A percentile compares a stretch with the other conserved stretches of the same genome.
phyloP scores from a whole-genome alignment of 2,797 vertebrate genomes.

The Gymnothorax reevesii region DNA sequence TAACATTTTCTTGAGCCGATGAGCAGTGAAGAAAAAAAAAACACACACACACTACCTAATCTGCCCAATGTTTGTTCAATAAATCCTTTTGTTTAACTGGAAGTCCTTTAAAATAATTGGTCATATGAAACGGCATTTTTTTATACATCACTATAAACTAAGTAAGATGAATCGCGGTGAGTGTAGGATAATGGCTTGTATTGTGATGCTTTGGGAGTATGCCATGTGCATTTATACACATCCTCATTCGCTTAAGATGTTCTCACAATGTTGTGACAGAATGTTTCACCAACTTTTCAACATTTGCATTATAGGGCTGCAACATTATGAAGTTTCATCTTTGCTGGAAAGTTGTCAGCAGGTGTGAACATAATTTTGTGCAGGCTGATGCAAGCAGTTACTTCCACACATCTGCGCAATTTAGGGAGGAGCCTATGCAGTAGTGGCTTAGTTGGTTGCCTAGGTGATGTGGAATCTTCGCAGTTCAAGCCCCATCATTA shows the following conservation, averaged over 20 bases:
- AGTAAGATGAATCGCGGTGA: not conserved
- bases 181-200: not conserved
- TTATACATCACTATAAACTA: not conserved
- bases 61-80: not conserved
- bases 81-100: not conserved
- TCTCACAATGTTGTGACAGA: too few relatives aligned
- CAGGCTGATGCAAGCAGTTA: not conserved
- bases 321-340: too few relatives aligned
- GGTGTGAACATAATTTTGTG: not conserved
- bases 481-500: too few relatives aligned
- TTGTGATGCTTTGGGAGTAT: not conserved
- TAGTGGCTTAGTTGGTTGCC: too few relatives aligned
- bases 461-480: too few relatives aligned
- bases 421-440: too few relatives aligned
- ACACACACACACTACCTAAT: not conserved
- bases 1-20: not conserved
- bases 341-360: not conserved
- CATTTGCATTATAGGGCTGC: too few relatives aligned
- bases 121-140: not conserved
- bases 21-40: not conserved
- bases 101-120: not conserved
- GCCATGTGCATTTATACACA: not conserved
- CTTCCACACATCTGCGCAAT: not conserved
- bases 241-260: too few relatives aligned
- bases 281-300: too few relatives aligned